Conservation (phyloP, 2,797 vertebrate genomes). For the Acropternis orthonyx region DNA sequence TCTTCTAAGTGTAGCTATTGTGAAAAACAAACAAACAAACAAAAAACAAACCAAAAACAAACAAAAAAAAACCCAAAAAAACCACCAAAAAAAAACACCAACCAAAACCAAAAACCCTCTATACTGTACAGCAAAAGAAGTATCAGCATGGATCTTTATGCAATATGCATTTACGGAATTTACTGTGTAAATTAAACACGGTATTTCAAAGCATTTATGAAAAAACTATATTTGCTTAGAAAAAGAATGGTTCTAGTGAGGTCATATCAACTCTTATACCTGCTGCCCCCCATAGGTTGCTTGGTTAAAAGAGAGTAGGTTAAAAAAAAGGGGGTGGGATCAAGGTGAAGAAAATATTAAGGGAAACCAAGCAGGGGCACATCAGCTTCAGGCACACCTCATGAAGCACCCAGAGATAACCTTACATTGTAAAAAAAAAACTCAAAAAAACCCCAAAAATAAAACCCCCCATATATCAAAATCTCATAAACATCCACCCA, state of each 20-base stretch:
- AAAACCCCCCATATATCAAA: background rate
- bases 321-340: background rate
- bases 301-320: background rate
- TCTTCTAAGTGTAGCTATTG: background rate
- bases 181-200: background rate
- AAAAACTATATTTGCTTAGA: background rate
- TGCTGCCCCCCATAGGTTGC: background rate
- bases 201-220: background rate
- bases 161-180: background rate
- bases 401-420: background rate
- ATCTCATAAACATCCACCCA: background rate
- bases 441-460: background rate
- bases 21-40: background rate
- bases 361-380: background rate
- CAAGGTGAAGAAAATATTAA: background rate
- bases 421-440: background rate
- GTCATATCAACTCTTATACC: rapidly evolving
- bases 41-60: too few relatives aligned
- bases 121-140: background rate
- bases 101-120: too few relatives aligned
- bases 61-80: too few relatives aligned
- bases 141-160: background rate
- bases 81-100: too few relatives aligned
- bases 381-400: background rate
- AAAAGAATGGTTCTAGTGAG: background rate